phyloP scores from a whole-genome alignment of 2,888 invertebrate species.

The Melieria omissa region DNA sequence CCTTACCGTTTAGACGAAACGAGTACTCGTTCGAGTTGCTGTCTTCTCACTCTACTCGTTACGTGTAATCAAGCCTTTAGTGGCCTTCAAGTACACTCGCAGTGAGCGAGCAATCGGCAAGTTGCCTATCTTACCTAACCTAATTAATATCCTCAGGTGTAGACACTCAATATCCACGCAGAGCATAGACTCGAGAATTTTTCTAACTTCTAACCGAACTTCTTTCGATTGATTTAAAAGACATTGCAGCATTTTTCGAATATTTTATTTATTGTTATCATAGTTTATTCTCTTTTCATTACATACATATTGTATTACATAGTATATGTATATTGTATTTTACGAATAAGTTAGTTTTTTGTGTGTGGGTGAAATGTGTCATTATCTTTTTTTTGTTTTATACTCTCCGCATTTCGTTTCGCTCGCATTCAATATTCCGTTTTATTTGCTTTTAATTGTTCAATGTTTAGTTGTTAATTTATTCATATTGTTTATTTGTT shows the following conservation, averaged over 20 bases:
- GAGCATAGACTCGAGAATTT: too few species aligned
- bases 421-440: constrained; percentile 19
- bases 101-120: too few species aligned
- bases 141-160: too few species aligned
- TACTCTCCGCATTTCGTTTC: constrained; percentile 11
- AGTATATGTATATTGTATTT: constrained; percentile 40
- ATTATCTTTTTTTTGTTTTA: constrained; percentile 41
- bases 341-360: constrained; percentile 30
- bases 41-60: too few species aligned
- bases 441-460: constrained; percentile 24
- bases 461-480: constrained; percentile 37
- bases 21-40: too few species aligned
- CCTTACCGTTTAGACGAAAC: too few species aligned
- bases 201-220: too few species aligned
- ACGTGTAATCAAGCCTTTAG: too few species aligned
- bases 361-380: constrained; percentile 58
- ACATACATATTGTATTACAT: constrained; percentile 58
- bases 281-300: constrained; percentile 52
- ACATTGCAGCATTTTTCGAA: constrained; percentile 23
- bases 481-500: constrained; percentile 34
- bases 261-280: constrained; percentile 52
- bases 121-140: too few species aligned
- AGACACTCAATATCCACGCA: too few species aligned
- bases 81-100: too few species aligned
- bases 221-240: constrained; percentile 4